These are phyloP conservation scores for Scaptomyza polygonia DNA, from an alignment of 2,888 invertebrate genomes.

Conservation along the genomic window DNA sequence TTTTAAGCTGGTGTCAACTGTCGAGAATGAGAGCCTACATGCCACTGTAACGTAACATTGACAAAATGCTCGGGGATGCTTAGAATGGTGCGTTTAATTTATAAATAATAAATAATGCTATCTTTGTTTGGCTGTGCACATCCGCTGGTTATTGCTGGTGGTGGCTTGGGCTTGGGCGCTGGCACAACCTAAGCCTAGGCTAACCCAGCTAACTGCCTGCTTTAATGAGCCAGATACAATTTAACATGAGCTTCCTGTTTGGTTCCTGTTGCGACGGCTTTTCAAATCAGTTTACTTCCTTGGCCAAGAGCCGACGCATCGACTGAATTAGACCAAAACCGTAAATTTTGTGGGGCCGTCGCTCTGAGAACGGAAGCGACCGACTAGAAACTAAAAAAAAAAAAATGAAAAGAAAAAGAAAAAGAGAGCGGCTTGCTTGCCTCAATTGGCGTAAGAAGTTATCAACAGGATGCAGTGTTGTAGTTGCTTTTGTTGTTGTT, in stretches of 20 bases:
- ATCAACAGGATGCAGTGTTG: constrained; percentile 59
- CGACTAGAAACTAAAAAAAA: constrained; percentile 18
- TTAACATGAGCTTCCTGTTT: constrained; percentile 77
- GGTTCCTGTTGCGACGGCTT: constrained; percentile 72
- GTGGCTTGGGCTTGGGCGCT: constrained; percentile 3
- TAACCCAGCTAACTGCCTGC: constrained; percentile 52
- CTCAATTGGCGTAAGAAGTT: constrained; percentile 44
- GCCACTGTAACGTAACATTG: constrained; percentile 6
- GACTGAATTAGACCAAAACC: constrained; percentile 77
- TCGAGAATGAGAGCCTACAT: constrained; percentile 34
- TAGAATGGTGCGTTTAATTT: constrained; percentile 49
- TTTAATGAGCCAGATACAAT: constrained; percentile 77
- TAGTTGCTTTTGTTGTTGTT: constrained; percentile 20
- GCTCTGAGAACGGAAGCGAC: constrained; percentile 74
- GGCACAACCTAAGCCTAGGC: constrained; percentile 6
- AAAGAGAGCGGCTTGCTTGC: constrained; percentile 18
- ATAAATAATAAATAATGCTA: constrained; percentile 61
- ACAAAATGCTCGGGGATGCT: constrained; percentile 12
- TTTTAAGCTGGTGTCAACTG: constrained; percentile 77
- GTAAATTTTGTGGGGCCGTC: constrained; percentile 71
- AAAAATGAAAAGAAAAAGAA: neutral
- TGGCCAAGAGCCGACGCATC: constrained; percentile 64
- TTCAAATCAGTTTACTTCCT: constrained; percentile 80
- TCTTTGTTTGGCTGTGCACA: constrained; percentile 70
- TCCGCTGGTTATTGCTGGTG: constrained; percentile 43